Evolutionary conservation across 1,140 invertebrate genomes (phyloP), one percentile per base, ranked within the genome.

Genomic region (Tenebrio molitor): DNA sequence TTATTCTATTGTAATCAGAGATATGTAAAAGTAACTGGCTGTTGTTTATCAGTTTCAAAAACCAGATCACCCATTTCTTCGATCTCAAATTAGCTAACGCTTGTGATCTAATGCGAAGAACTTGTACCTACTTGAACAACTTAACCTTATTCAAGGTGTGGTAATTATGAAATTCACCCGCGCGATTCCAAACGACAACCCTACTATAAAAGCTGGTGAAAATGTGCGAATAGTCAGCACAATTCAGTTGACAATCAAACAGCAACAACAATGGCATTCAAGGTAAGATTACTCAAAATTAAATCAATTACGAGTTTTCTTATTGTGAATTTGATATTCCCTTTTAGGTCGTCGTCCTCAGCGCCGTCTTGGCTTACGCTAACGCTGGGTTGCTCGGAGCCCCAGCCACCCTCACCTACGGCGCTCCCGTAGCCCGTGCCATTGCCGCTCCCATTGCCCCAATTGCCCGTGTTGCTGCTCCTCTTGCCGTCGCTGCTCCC

Each of bases 401-500:
- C 7, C 77, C 84, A 74, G 29, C 72, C 41, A 21, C 70, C 58
- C 14, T 64, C 36, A 41, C 72, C 16, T 34, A 74, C n/a, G n/a
- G n/a, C 62, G 10, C 64, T 44, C 77, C 80, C 1, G 67, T 78
- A 25, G 76, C 80, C 16, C 78, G 78, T 74, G 71, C 78, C 0
- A 39, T 29, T 25, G 71, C 67, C 41, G 21, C 36, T 34, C 65
- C 76, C n/a, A 69, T 74, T 21, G 58, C 67, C 19, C 62, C 67
- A 0, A 50, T 34, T 7, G 76, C 84, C 1, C 83, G 82, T 50
- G 29, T 33, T 17, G 71, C 68, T 10, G 70, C 74, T 10, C 53
- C 75, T 4, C 39, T 78, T 7, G 78, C 76, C 42, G 76, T 81
- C 77, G 76, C 78, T 81, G 73, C 77, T 75, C 68, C 82, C 81